phyloP scores from a whole-genome alignment of 2,888 invertebrate genomes.

The Omphaloscelis lunosa region DNA sequence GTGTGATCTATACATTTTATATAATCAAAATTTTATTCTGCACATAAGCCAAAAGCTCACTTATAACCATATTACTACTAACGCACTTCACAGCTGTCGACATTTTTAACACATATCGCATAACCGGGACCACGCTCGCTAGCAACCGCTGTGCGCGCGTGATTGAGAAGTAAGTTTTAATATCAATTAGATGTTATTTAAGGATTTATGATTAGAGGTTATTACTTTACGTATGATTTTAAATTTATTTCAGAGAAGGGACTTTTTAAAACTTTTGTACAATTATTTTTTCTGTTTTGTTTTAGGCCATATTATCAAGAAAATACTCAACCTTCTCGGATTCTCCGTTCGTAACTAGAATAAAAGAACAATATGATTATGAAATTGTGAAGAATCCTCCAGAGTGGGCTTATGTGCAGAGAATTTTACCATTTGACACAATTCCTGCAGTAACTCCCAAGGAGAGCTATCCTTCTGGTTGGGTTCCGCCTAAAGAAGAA shows the following conservation, averaged over 20 bases:
- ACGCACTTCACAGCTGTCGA: no score
- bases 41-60: no score
- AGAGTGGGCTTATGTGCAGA: conserved; percentile 97
- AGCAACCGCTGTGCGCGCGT: no score
- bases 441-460: conserved; percentile 93
- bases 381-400: conserved; percentile 93
- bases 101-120: no score
- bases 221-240: conserved; percentile 21
- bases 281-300: conserved; percentile 59
- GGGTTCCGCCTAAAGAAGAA: conserved; percentile 93
- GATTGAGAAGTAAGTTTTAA: no score
- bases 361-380: conserved; percentile 85
- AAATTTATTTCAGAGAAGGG: conserved; percentile 18
- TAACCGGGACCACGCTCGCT: no score
- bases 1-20: no score
- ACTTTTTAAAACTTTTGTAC: neutral
- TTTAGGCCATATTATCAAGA: conserved; percentile 70
- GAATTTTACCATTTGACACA: conserved; percentile 92
- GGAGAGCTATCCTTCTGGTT: conserved; percentile 94
- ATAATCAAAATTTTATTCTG: no score
- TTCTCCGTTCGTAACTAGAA: conserved; percentile 81
- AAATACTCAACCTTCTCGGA: conserved; percentile 82
- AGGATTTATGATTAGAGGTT: conserved; percentile 19
- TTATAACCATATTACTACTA: no score
- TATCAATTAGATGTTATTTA: conserved; percentile 6